A percentile compares a stretch with the other conserved stretches of the same genome.
phyloP scores from a whole-genome alignment of 2,888 invertebrate species.

The Omphaloscelis lunosa region DNA sequence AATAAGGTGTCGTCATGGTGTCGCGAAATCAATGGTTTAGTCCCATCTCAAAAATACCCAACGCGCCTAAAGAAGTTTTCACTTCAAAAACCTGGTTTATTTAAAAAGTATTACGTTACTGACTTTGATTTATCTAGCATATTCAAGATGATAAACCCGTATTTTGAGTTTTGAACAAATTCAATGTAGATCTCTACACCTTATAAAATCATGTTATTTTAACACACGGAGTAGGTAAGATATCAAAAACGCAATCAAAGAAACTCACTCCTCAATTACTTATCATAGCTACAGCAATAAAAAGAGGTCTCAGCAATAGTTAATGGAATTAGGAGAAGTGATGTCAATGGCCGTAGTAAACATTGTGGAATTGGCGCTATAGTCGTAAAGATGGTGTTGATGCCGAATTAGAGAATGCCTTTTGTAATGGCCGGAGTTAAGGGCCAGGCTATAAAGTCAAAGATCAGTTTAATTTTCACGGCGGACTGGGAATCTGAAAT shows the following conservation, averaged over 20 bases:
- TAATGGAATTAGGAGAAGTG: constrained; percentile 66
- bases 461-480: constrained; percentile 51
- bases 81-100: not conserved
- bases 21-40: too few relatives aligned
- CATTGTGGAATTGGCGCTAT: constrained; percentile 69
- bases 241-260: constrained; percentile 21
- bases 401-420: constrained; percentile 74
- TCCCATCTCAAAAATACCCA: too few relatives aligned
- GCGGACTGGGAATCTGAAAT: constrained; percentile 16
- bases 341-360: constrained; percentile 71
- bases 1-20: too few relatives aligned
- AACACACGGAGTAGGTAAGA: not conserved
- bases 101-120: not conserved
- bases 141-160: too few relatives aligned
- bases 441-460: constrained; percentile 49
- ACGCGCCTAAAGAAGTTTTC: too few relatives aligned
- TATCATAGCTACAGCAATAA: constrained; percentile 54
- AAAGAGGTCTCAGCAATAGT: constrained; percentile 52
- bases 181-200: not conserved
- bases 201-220: too few relatives aligned
- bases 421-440: constrained; percentile 54
- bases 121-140: too few relatives aligned
- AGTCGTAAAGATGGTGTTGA: constrained; percentile 72
- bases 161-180: too few relatives aligned
- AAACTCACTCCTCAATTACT: constrained; percentile 40